Evolutionary conservation across 23 tunicate genomes (phyloP).

Genomic region (Oikopleura vanhoeffeni): DNA sequence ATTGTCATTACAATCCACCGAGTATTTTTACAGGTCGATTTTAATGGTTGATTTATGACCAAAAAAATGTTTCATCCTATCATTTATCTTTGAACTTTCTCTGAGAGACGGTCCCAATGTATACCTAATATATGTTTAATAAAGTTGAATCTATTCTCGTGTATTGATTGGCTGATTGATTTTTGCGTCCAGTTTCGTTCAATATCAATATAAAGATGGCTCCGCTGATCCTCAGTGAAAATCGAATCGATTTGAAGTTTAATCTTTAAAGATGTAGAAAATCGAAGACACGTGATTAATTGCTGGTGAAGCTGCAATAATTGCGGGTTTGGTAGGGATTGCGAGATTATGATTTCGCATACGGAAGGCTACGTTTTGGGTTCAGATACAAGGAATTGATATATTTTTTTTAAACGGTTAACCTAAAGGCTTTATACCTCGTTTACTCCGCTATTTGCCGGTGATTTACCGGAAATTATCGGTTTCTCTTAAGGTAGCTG

Average conservation of each 20-base stretch:
- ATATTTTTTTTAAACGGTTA: too few relatives aligned
- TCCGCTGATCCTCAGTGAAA: not conserved
- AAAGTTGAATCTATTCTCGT: not conserved
- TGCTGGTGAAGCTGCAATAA: not conserved
- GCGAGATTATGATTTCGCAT: not conserved
- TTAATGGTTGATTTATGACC: too few relatives aligned
- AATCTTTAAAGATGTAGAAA: not conserved
- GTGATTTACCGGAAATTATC: too few relatives aligned
- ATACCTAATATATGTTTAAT: not conserved
- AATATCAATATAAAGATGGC: not conserved
- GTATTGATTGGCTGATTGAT: not conserved
- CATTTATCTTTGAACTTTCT: too few relatives aligned
- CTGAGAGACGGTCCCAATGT: too few relatives aligned
- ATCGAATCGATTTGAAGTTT: not conserved
- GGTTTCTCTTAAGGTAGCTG: too few relatives aligned
- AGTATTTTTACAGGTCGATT: too few relatives aligned
- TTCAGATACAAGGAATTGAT: not conserved
- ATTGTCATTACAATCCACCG: too few relatives aligned
- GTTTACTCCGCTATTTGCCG: too few relatives aligned
- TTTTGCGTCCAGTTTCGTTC: not conserved
- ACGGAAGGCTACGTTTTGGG: not conserved
- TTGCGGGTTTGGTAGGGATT: not conserved
- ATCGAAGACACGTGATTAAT: not conserved
- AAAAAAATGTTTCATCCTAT: too few relatives aligned
- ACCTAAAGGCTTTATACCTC: too few relatives aligned